These are phyloP conservation scores for Erythrocercus mccallii DNA, from an alignment of 2,113 vertebrate genomes.

Conservation along the genomic window DNA sequence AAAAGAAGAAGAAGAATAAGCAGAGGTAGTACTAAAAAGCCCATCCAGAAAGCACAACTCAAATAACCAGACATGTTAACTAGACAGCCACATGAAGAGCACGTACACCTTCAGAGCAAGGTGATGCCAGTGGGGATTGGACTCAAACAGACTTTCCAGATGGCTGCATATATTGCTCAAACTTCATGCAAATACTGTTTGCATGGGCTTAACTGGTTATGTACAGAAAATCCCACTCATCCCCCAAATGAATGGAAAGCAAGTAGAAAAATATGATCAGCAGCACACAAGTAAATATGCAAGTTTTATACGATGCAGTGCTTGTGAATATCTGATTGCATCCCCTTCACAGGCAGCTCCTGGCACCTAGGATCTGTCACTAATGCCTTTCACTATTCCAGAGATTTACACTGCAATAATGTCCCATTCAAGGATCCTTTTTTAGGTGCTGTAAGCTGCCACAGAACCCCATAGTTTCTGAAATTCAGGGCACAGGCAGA, in stretches of 20 bases:
- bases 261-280: neutral
- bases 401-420: neutral
- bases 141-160: constrained; percentile 17
- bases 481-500: neutral
- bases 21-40: neutral
- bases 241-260: neutral
- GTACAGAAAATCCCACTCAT: neutral
- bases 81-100: constrained; percentile 37
- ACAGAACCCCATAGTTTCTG: fast-evolving
- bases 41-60: constrained; percentile 1
- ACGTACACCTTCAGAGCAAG: constrained; percentile 8
- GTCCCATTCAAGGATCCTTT: neutral
- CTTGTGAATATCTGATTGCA: neutral
- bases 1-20: neutral
- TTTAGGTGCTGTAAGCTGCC: neutral
- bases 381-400: neutral
- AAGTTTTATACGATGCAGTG: neutral
- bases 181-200: constrained; percentile 3
- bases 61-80: neutral
- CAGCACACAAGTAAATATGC: neutral
- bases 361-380: neutral
- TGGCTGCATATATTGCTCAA: constrained; percentile 35
- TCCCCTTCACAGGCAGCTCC: neutral
- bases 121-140: constrained; percentile 32
- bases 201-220: constrained; percentile 1